Evolutionary conservation across 2,888 invertebrate species (phyloP).

Genomic region (Phortica magna): DNA sequence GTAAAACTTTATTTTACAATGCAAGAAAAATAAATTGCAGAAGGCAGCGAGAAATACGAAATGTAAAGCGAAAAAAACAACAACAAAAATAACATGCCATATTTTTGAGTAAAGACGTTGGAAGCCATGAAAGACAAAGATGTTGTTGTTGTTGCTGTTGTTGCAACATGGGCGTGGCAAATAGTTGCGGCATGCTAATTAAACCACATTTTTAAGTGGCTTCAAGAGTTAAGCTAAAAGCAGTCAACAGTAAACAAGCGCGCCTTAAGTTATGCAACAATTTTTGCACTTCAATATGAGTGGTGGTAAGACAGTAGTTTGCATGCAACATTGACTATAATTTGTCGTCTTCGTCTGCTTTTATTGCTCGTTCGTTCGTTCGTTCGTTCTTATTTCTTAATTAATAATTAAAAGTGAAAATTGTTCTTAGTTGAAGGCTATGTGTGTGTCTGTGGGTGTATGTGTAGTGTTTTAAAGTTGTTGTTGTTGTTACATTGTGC

Average conservation of each 20-base stretch:
- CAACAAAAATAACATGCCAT: neutral
- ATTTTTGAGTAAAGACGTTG: neutral
- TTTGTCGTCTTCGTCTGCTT: conserved; percentile 24
- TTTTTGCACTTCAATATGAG: conserved; percentile 14
- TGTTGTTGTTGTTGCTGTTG: neutral
- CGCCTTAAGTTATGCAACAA: conserved; percentile 32
- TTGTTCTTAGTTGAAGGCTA: conserved; percentile 25
- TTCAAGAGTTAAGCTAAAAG: conserved; percentile 9
- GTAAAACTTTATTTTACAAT: conserved; percentile 16
- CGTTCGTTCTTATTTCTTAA: conserved; percentile 67
- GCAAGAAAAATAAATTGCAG: conserved; percentile 20
- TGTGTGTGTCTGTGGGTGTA: neutral
- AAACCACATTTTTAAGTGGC: neutral
- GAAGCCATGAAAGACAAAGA: neutral
- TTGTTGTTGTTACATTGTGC: too few relatives aligned
- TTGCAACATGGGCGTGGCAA: neutral
- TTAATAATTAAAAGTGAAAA: conserved; percentile 70
- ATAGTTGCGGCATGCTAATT: conserved; percentile 13
- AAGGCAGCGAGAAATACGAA: neutral
- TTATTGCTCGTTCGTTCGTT: conserved; percentile 37
- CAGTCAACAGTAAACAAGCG: conserved; percentile 1
- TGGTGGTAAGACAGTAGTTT: conserved; percentile 45
- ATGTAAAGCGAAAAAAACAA: neutral
- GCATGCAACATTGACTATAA: conserved; percentile 4
- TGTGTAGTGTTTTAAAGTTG: too few relatives aligned